Conservation (phyloP, 2,888 invertebrate genomes). For the Torymus auratus region DNA sequence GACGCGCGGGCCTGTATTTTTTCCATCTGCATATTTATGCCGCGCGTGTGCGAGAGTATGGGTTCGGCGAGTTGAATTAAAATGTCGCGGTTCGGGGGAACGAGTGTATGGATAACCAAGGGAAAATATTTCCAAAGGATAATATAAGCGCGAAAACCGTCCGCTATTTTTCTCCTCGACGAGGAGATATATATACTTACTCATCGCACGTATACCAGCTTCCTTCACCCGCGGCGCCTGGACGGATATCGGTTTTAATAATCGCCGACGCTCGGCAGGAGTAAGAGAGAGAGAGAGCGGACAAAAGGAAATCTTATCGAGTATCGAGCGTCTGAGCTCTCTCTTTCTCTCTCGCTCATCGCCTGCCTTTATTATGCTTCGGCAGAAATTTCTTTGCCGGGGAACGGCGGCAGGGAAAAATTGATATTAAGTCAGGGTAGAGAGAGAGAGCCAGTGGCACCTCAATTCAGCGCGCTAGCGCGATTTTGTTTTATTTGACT, state of each 20-base stretch:
- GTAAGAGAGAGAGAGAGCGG: background rate
- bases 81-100: background rate
- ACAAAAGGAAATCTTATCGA: slow-evolving; percentile 53
- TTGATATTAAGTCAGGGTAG: slow-evolving; percentile 29
- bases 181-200: too few relatives aligned
- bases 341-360: background rate
- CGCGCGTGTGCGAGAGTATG: background rate
- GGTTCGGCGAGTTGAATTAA: slow-evolving; percentile 36
- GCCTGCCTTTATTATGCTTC: slow-evolving; percentile 33
- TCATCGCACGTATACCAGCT: too few relatives aligned
- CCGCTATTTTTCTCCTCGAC: background rate
- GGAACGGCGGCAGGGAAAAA: slow-evolving; percentile 3
- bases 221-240: slow-evolving; percentile 19
- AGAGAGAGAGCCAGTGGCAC: background rate
- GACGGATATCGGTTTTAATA: slow-evolving; percentile 51
- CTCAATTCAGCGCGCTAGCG: background rate
- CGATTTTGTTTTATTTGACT: slow-evolving; percentile 49
- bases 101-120: slow-evolving; percentile 36
- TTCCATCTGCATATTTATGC: slow-evolving; percentile 47
- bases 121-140: slow-evolving; percentile 27
- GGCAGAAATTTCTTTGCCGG: slow-evolving; percentile 19
- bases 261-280: slow-evolving; percentile 19
- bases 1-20: slow-evolving; percentile 9
- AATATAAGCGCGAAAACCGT: background rate
- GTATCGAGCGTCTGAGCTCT: slow-evolving; percentile 27